phyloP scores from a whole-genome alignment of 2,113 vertebrate species.

The Agapornis roseicollis region DNA sequence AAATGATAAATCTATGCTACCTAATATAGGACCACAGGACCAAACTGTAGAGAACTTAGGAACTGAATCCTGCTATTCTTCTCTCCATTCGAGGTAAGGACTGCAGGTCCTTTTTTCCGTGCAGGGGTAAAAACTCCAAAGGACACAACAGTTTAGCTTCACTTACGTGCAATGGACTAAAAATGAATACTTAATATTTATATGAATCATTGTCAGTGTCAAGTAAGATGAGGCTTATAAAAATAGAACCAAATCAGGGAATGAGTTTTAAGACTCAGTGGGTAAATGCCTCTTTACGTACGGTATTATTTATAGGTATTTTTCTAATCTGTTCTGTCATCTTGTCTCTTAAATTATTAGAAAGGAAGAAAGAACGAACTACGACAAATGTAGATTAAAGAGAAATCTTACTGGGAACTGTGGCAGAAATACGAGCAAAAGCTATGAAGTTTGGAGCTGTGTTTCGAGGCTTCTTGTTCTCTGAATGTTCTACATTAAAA shows the following conservation, averaged over 20 bases:
- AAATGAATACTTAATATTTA: slow-evolving; percentile 64
- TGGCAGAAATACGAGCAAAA: not conserved
- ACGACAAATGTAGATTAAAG: not conserved
- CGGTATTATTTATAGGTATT: slow-evolving; percentile 47
- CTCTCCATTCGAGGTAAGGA: not conserved
- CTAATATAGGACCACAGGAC: not conserved
- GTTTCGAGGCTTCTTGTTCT: not conserved
- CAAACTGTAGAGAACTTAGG: not conserved
- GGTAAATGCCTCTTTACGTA: slow-evolving; percentile 52
- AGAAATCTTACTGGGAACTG: not conserved
- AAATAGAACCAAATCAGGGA: slow-evolving; percentile 49
- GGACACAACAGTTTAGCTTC: slow-evolving; percentile 5
- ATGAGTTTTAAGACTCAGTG: slow-evolving; percentile 39
- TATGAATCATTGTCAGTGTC: slow-evolving; percentile 65
- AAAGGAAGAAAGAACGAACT: slow-evolving; percentile 16
- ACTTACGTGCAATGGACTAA: slow-evolving; percentile 42
- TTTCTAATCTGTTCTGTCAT: slow-evolving; percentile 59
- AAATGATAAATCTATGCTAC: not conserved
- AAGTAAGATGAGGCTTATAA: slow-evolving; percentile 49
- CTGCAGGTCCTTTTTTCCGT: not conserved
- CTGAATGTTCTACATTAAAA: not conserved
- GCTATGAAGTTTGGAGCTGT: not conserved
- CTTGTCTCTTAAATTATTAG: slow-evolving; percentile 62
- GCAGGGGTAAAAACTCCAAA: not conserved
- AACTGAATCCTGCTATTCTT: not conserved